Conservation (phyloP, 2,888 invertebrate species). For the Mythimna ferrago region DNA sequence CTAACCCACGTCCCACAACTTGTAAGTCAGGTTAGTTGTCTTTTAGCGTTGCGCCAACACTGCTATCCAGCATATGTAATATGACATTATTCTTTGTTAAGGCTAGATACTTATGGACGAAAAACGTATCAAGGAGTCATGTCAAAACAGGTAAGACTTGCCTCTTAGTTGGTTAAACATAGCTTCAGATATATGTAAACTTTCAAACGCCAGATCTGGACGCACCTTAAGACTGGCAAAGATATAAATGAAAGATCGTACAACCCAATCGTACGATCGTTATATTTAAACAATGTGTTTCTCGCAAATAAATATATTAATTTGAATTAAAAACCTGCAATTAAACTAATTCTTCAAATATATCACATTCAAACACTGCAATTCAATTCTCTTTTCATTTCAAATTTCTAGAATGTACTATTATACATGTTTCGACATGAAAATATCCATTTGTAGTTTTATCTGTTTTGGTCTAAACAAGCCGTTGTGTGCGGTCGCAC, state of each 20-base stretch:
- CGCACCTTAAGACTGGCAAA: no score
- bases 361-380: conserved; percentile 14
- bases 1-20: no score
- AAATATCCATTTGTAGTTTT: conserved; percentile 78
- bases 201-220: no score
- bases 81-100: not conserved
- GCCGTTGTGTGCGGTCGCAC: conserved; percentile 77
- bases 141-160: not conserved
- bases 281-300: no score
- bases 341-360: not conserved
- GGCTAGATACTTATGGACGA: not conserved
- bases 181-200: no score
- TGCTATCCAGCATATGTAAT: not conserved
- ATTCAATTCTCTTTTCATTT: conserved; percentile 16
- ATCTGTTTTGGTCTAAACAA: conserved; percentile 70
- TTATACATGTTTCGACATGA: conserved; percentile 65
- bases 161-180: no score
- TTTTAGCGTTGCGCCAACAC: no score
- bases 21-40: no score
- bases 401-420: conserved; percentile 46
- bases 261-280: no score
- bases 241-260: no score
- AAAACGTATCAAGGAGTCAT: not conserved
- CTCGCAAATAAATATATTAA: no score
- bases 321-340: no score